A percentile compares a stretch with the other conserved stretches of the same genome.
Conservation (phyloP, 2,888 invertebrate genomes). For the Harpalus rubripes region DNA sequence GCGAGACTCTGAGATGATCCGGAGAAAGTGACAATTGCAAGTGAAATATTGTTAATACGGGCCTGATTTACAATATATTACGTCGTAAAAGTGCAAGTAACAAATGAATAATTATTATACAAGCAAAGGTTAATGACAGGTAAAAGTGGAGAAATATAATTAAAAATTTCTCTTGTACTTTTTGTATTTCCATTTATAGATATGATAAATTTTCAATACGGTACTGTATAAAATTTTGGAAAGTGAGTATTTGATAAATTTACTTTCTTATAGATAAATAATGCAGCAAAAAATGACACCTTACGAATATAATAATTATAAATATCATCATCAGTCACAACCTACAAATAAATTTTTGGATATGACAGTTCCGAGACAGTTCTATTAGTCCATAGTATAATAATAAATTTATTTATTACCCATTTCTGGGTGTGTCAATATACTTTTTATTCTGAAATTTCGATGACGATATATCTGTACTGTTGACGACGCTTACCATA, state of each 20-base stretch:
- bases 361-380: no score
- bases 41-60: constrained; percentile 4
- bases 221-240: constrained; percentile 40
- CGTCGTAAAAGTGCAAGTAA: constrained; percentile 16
- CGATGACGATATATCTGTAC: no score
- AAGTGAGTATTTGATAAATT: constrained; percentile 18
- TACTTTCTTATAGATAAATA: constrained; percentile 13
- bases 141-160: constrained; percentile 17
- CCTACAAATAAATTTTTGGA: neutral
- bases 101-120: constrained; percentile 40
- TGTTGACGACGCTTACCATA: no score
- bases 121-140: constrained; percentile 36
- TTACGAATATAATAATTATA: neutral
- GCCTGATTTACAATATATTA: constrained; percentile 22
- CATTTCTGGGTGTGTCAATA: no score
- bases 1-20: neutral
- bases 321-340: neutral
- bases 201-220: constrained; percentile 11
- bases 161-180: constrained; percentile 20
- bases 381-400: no score
- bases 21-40: constrained; percentile 35
- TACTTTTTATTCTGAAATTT: no score
- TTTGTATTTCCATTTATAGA: constrained; percentile 5
- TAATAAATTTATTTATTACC: no score
- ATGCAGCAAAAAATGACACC: neutral